Evolutionary conservation across 2,113 vertebrate species (phyloP).

Genomic region (Odontophorus gujanensis): DNA sequence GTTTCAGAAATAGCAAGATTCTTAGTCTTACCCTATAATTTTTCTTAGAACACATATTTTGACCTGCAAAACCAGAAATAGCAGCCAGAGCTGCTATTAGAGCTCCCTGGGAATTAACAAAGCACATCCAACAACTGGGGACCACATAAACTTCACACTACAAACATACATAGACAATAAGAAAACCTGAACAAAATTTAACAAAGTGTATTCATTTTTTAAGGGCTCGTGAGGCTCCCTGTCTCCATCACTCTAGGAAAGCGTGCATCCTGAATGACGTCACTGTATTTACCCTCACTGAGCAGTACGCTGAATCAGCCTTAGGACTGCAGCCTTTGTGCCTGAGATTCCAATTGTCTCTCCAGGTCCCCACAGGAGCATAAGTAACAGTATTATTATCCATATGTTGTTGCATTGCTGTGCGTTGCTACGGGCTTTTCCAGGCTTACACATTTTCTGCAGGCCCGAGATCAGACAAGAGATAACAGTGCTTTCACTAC

Average conservation of each 20-base stretch:
- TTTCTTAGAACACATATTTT: not conserved
- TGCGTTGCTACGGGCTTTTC: not conserved
- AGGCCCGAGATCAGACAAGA: not conserved
- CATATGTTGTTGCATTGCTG: not conserved
- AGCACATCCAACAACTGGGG: not conserved
- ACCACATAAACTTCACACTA: not conserved
- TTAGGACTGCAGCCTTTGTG: not conserved
- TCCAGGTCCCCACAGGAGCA: not conserved
- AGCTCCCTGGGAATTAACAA: not conserved
- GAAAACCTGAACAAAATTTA: not conserved
- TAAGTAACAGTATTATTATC: not conserved
- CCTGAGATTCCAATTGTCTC: accelerated
- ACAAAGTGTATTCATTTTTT: not conserved
- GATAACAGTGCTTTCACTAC: not conserved
- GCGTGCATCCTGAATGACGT: accelerated
- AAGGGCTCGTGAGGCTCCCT: not conserved
- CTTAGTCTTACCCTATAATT: not conserved
- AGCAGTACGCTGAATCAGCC: not conserved
- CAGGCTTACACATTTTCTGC: not conserved
- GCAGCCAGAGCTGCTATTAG: not conserved
- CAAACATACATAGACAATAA: not conserved
- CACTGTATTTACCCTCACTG: not conserved
- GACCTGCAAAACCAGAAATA: not conserved
- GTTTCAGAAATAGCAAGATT: not conserved
- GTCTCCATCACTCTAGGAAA: not conserved